Evolutionary conservation across 1,140 invertebrate genomes (phyloP).

Genomic region (Ganaspis sp.): DNA sequence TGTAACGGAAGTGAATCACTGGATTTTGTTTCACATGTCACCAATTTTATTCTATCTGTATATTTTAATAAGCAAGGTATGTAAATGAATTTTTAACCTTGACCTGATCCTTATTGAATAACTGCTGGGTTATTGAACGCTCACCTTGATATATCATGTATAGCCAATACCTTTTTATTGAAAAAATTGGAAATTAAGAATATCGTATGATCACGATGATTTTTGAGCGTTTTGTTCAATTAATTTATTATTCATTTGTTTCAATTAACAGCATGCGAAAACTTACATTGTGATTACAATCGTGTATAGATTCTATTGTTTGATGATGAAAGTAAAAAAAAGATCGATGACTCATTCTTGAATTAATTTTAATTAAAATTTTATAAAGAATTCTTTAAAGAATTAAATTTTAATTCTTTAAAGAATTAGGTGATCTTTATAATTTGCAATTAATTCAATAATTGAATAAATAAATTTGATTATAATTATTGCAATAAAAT

Average conservation of each 20-base stretch:
- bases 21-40: background rate
- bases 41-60: background rate
- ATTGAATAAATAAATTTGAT: no score
- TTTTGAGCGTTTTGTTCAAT: background rate
- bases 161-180: background rate
- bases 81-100: slow-evolving; percentile 1
- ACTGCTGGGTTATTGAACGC: slow-evolving; percentile 9
- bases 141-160: background rate
- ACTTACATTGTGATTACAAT: no score
- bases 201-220: background rate
- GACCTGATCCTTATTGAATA: slow-evolving; percentile 20
- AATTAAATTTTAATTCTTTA: no score
- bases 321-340: no score
- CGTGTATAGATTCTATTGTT: no score
- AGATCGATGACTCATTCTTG: no score
- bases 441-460: no score
- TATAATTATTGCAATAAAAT: no score
- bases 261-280: background rate
- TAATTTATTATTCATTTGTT: background rate
- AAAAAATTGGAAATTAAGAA: background rate
- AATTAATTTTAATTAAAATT: no score
- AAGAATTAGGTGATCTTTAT: no score
- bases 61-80: background rate
- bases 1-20: background rate
- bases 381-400: no score